Percentiles rank a stretch among this genome's conserved stretches.
Evolutionary conservation across 1,140 invertebrate genomes (phyloP).

Genomic region (Zaprionus camerounensis): DNA sequence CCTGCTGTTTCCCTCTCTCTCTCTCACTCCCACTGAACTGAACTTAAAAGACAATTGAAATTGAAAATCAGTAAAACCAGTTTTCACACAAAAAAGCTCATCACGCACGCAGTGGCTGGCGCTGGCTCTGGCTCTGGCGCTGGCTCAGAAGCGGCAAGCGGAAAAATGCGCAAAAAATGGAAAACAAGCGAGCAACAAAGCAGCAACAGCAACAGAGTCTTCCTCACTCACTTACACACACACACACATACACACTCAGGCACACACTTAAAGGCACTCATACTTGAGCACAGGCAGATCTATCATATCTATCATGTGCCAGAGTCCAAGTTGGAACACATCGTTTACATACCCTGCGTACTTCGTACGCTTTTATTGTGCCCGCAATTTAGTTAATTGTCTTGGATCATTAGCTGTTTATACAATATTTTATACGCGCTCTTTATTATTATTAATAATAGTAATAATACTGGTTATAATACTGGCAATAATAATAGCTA

Average conservation of each 20-base stretch:
- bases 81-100: conserved; percentile 68
- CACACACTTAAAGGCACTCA: neutral
- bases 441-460: conserved; percentile 2
- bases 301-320: conserved; percentile 6
- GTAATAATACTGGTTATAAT: neutral
- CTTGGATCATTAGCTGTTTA: conserved; percentile 3
- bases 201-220: neutral
- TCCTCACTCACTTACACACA: neutral
- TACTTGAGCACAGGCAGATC: neutral
- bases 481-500: neutral
- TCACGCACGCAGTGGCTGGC: conserved; percentile 46
- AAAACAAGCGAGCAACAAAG: conserved; percentile 28
- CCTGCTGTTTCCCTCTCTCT: neutral
- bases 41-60: conserved; percentile 71
- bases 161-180: conserved; percentile 19
- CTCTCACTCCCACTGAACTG: neutral
- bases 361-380: conserved; percentile 1
- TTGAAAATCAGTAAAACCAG: conserved; percentile 79
- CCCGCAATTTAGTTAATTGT: conserved; percentile 11
- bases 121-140: no score
- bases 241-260: neutral
- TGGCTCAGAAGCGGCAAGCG: neutral
- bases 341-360: conserved; percentile 5
- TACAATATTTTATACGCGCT: neutral
- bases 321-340: conserved; percentile 4